Evolutionary conservation across 2,888 invertebrate genomes (phyloP).

Genomic region (Phengaris arion): DNA sequence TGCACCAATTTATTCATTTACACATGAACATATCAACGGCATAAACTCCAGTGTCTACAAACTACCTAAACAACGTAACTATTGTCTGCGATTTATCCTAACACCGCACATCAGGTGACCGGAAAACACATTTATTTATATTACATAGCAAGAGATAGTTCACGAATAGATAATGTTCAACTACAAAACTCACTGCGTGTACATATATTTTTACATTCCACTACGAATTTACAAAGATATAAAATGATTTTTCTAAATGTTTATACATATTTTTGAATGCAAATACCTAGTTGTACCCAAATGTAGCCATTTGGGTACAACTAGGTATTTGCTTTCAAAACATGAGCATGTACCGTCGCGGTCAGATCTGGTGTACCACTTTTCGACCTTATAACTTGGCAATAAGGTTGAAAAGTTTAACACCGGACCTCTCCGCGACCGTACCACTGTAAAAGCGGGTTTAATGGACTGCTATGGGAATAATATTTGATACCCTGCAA

Average conservation of each 20-base stretch:
- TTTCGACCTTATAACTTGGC: no score
- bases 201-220: constrained; percentile 40
- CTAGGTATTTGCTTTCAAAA: background rate
- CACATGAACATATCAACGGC: constrained; percentile 75
- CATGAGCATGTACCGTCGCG: background rate
- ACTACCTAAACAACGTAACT: constrained; percentile 77
- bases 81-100: constrained; percentile 72
- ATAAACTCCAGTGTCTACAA: constrained; percentile 77
- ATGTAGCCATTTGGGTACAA: background rate
- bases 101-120: constrained; percentile 65
- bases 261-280: constrained; percentile 17
- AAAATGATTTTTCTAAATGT: constrained; percentile 40
- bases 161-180: constrained; percentile 38
- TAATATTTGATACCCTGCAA: constrained; percentile 18
- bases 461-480: background rate
- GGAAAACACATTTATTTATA: constrained; percentile 57
- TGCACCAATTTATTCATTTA: constrained; percentile 72
- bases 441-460: background rate
- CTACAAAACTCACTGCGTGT: constrained; percentile 33
- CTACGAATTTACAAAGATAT: constrained; percentile 58
- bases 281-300: no score
- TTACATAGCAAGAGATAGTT: constrained; percentile 34
- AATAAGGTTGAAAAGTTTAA: no score
- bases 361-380: no score
- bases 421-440: no score